A percentile compares a stretch with the other conserved stretches of the same genome.
Evolutionary conservation across 2,888 invertebrate species (phyloP).

Genomic region (Emmelina monodactyla): DNA sequence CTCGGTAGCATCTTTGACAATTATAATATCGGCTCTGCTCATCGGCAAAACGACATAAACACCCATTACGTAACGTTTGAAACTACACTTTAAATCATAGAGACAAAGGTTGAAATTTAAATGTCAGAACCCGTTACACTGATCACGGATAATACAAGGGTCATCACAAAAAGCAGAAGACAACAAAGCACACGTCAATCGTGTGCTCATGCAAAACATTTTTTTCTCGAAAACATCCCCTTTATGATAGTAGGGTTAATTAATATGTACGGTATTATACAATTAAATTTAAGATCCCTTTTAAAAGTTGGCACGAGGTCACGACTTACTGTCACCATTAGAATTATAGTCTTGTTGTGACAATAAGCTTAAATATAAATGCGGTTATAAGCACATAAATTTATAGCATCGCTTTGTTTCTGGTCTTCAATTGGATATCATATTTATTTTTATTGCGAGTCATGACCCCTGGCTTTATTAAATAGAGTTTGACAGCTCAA

Average conservation of each 20-base stretch:
- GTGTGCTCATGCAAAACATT: slow-evolving; percentile 64
- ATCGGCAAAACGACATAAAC: slow-evolving; percentile 31
- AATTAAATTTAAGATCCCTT: slow-evolving; percentile 56
- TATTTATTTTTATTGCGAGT: slow-evolving; percentile 39
- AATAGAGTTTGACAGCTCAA: slow-evolving; percentile 56
- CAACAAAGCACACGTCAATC: slow-evolving; percentile 64
- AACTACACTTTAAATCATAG: slow-evolving; percentile 33
- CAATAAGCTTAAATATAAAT: slow-evolving; percentile 42
- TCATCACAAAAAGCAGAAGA: slow-evolving; percentile 65
- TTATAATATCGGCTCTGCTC: slow-evolving; percentile 57
- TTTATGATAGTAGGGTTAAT: slow-evolving; percentile 63
- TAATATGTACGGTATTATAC: slow-evolving; percentile 61
- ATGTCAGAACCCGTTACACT: slow-evolving; percentile 5
- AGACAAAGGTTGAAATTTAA: slow-evolving; percentile 23
- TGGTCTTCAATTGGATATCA: slow-evolving; percentile 41
- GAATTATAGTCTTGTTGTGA: slow-evolving; percentile 56
- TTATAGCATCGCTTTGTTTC: slow-evolving; percentile 54
- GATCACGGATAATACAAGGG: slow-evolving; percentile 56
- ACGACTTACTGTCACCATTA: slow-evolving; percentile 57
- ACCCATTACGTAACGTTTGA: slow-evolving; percentile 20
- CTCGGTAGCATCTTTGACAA: slow-evolving; percentile 67
- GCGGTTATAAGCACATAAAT: slow-evolving; percentile 46
- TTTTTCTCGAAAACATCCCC: slow-evolving; percentile 62
- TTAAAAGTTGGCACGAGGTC: slow-evolving; percentile 56
- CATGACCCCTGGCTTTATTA: slow-evolving; percentile 45